These are phyloP conservation scores for Trididemnum clinides DNA, from an alignment of 23 tunicate species.

Conservation along the genomic window DNA sequence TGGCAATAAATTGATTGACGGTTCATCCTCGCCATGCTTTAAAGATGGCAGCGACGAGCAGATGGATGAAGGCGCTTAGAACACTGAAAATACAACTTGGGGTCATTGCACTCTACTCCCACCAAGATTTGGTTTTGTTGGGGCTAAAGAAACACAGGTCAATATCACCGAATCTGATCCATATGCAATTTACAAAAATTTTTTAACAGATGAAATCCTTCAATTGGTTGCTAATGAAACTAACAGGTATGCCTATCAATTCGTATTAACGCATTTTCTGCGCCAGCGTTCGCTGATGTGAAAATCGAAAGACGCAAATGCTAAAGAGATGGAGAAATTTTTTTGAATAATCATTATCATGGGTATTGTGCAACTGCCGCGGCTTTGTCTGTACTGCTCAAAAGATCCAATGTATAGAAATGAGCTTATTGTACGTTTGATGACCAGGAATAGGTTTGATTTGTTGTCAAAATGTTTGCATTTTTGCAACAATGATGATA, in stretches of 20 bases:
- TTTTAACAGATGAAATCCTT: slow-evolving; percentile 1
- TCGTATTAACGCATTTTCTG: neutral
- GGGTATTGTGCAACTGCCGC: neutral
- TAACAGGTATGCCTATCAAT: neutral
- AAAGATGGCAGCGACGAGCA: too few relatives aligned
- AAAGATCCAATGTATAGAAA: neutral
- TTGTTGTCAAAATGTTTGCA: neutral
- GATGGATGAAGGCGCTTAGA: too few relatives aligned
- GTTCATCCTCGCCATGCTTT: too few relatives aligned
- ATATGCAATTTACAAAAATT: too few relatives aligned
- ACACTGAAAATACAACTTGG: too few relatives aligned
- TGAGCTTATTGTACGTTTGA: neutral
- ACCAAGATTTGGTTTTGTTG: neutral
- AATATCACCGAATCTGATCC: neutral
- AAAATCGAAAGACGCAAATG: neutral
- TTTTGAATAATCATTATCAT: neutral
- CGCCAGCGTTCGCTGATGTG: neutral
- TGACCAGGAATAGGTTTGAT: neutral
- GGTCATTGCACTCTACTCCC: neutral
- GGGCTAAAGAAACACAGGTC: neutral
- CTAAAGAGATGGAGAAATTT: neutral
- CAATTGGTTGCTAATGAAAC: neutral
- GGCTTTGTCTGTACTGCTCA: neutral
- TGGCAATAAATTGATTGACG: too few relatives aligned
- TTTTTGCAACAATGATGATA: neutral